Percentiles rank a stretch among this genome's conserved stretches.
Evolutionary conservation across 2,888 invertebrate genomes (phyloP).

Genomic region (Pollenia angustigena): DNA sequence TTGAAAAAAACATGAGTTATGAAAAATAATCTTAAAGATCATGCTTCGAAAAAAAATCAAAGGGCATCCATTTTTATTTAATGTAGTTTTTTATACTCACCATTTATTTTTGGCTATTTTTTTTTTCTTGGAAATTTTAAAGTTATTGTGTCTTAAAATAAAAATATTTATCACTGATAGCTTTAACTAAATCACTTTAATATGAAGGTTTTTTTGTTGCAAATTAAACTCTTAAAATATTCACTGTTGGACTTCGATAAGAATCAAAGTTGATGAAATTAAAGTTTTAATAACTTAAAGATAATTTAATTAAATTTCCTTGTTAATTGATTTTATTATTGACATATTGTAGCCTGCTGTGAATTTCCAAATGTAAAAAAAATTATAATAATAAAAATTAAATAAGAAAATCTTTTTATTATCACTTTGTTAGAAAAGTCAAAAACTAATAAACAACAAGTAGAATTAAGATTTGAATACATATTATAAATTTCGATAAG

Average conservation of each 20-base stretch:
- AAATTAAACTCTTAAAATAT: not conserved
- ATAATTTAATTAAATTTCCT: not conserved
- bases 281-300: slow-evolving; percentile 1
- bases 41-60: too few species aligned
- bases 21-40: too few species aligned
- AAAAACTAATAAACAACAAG: too few species aligned
- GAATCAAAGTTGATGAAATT: slow-evolving; percentile 2
- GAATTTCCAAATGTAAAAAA: too few species aligned
- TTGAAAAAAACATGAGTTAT: too few species aligned
- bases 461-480: too few species aligned
- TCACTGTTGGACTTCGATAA: slow-evolving; percentile 6
- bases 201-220: slow-evolving; percentile 3
- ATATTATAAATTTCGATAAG: too few species aligned
- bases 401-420: not conserved
- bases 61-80: too few species aligned
- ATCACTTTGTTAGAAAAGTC: too few species aligned
- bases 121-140: not conserved
- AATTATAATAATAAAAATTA: too few species aligned
- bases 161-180: slow-evolving; percentile 3
- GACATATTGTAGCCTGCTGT: accelerated
- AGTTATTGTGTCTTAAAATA: slow-evolving; percentile 3
- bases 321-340: too few species aligned
- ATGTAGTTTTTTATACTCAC: too few species aligned
- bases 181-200: not conserved
- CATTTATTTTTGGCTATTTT: not conserved